Base-by-base conservation (phyloP, 1,140 invertebrate genomes). In the Homalodisca vitripennis region DNA sequence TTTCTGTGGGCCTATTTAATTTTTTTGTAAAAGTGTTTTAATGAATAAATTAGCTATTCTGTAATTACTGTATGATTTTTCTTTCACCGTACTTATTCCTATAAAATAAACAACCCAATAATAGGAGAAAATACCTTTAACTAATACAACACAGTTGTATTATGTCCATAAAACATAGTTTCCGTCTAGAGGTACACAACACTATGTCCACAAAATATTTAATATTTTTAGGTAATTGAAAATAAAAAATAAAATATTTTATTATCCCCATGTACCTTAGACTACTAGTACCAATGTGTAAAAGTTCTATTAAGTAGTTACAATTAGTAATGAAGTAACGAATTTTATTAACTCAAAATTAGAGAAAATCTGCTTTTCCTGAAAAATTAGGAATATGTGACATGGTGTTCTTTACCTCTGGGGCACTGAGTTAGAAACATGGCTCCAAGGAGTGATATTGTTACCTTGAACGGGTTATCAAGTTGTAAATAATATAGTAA, bases 341-440 rank as follows among this genome's bases (percentile, higher is more conserved):
- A 53, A 53, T 53, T 53, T 53, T 53, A 22, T 6, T 14, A 24
- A 20, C 22, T 53, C 48, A 14, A 53, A 41, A 41, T 17, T 10
- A 41, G 17, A 41, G 6, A 41, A 41, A 41, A 41, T 6, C 17
- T 17, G 34, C 34, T 24, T 20, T 41, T 53, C 48, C 48, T 53
- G 48, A 53, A 53, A 14, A 53, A 53, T 53, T 53, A 53, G 3
- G 20, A 24, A 22, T 12, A n/a, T 53, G 48, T 53, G 48, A 53
- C 48, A 53, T 53, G 22, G 48, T 53, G 48, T 53, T 24, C 48
- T 53, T 53, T 53, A 53, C 48, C 48, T 53, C 48, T 20, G 48
- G 48, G 34, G 34, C 17, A 41, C 34, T 10, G 34, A 41, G n/a
- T n/a, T n/a, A n/a, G n/a, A n/a, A n/a, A n/a, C n/a, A n/a, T n/a